Base-by-base conservation (phyloP, 1,140 invertebrate genomes). In the Hermatobates lingyangjiaoensis region DNA sequence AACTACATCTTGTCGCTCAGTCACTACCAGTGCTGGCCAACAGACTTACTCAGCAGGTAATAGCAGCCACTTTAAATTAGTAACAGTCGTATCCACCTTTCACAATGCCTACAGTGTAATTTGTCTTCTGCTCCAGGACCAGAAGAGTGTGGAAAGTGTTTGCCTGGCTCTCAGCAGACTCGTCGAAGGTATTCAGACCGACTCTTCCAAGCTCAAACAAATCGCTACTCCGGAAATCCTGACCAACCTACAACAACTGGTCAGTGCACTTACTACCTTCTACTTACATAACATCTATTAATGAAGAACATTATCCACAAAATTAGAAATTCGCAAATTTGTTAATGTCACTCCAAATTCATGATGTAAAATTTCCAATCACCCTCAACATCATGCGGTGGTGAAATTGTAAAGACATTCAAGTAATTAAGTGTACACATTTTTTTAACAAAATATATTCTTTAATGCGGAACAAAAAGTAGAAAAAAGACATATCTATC, bases 121-220 rank as follows among this genome's bases (percentile, higher is more conserved):
- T 23, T 18, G 7, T 10, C 42, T 10, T 44, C 7, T 10, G 18
- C 42, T 64, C 14, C 57, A 75, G 68, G 95, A 98, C 66, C 97
- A 97, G 64, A 97, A 96, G 61, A 93, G 90, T 57, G 88, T 97
- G 15, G 95, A 98, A 63, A 91, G 88, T 63, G 89, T 96, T 4
- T 98, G 94, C 61, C 75, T 92, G 48, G 91, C 93, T 21, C 97
- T 98, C 68, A 87, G 86, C 56, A 77, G 95, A 18, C 71, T 99
- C 10, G 91, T 98, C 1, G 95, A 99, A 60, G 94, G 91, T 66
- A 93, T 93, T 66, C 91, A 96, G 63, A 77, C 83, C 60, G 91
- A 98, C 65, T 79, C 91, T 27, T 75, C 80, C 5, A 79, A 85
- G 55, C 69, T 98, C 42, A 87, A 90, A 63, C 92, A 98, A 68